Evolutionary conservation across 2,888 invertebrate species (phyloP).

Genomic region (Oscheius onirici): DNA sequence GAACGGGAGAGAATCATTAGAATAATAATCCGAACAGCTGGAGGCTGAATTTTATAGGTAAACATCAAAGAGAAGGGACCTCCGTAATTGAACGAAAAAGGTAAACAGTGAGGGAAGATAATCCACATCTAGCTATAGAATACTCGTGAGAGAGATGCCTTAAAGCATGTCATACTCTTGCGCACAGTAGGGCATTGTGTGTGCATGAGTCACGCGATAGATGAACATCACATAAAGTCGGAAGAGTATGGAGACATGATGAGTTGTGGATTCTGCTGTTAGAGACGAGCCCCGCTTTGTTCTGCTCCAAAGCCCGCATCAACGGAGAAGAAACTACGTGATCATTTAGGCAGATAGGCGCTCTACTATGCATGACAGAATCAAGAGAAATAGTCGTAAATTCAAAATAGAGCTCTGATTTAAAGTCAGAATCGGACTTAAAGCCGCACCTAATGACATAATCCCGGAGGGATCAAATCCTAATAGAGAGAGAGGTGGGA

Average conservation of each 20-base stretch:
- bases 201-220: conserved; percentile 2
- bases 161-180: neutral
- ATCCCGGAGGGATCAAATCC: neutral
- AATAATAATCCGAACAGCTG: too few species aligned
- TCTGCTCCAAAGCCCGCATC: too few species aligned
- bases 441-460: conserved; percentile 5
- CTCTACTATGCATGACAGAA: conserved; percentile 8
- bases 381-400: neutral
- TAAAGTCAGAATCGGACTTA: neutral
- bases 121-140: conserved; percentile 22
- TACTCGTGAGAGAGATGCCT: conserved; percentile 26
- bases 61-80: neutral
- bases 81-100: conserved; percentile 3
- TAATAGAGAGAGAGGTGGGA: neutral
- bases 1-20: too few species aligned
- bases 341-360: too few species aligned
- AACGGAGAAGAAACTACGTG: too few species aligned
- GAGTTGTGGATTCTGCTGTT: too few species aligned
- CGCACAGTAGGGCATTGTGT: neutral
- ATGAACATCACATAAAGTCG: conserved; percentile 19
- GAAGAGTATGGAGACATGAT: too few species aligned
- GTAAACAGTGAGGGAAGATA: conserved; percentile 12
- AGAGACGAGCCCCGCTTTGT: too few species aligned
- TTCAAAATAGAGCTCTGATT: neutral
- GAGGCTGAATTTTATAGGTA: neutral